These are phyloP conservation scores for Ectemnius continuus DNA, from an alignment of 2,888 invertebrate species.

Conservation along the genomic window DNA sequence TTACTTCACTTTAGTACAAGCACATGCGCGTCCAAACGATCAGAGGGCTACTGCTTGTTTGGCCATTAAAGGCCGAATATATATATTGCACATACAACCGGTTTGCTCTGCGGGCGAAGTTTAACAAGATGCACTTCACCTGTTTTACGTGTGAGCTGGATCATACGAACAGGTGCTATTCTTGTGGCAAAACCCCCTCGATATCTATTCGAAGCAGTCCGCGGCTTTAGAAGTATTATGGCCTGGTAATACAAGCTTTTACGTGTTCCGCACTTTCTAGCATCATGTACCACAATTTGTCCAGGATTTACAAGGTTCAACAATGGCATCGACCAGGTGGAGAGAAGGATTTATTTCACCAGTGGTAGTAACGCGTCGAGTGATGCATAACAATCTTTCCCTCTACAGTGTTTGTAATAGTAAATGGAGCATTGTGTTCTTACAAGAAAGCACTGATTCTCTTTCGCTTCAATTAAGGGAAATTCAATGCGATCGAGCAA, in stretches of 20 bases:
- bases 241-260: constrained; percentile 39
- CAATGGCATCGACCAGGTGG: not conserved
- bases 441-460: constrained; percentile 26
- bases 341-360: too few relatives aligned
- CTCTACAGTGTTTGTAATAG: not conserved
- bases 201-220: constrained; percentile 69
- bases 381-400: not conserved
- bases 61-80: constrained; percentile 52
- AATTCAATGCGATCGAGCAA: not conserved
- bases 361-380: too few relatives aligned
- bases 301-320: constrained; percentile 36
- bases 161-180: constrained; percentile 41
- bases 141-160: constrained; percentile 33
- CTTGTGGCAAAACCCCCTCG: constrained; percentile 42
- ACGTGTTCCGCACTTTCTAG: not conserved
- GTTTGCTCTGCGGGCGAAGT: constrained; percentile 44
- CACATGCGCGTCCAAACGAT: constrained; percentile 67
- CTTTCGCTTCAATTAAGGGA: constrained; percentile 29
- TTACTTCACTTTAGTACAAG: constrained; percentile 63
- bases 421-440: not conserved
- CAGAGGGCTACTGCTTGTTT: constrained; percentile 47
- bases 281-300: constrained; percentile 58
- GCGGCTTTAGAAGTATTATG: constrained; percentile 62
- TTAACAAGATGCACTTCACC: constrained; percentile 58
- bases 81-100: not conserved